phyloP scores from a whole-genome alignment of 1,140 invertebrate genomes.

The Cydia splendana region DNA sequence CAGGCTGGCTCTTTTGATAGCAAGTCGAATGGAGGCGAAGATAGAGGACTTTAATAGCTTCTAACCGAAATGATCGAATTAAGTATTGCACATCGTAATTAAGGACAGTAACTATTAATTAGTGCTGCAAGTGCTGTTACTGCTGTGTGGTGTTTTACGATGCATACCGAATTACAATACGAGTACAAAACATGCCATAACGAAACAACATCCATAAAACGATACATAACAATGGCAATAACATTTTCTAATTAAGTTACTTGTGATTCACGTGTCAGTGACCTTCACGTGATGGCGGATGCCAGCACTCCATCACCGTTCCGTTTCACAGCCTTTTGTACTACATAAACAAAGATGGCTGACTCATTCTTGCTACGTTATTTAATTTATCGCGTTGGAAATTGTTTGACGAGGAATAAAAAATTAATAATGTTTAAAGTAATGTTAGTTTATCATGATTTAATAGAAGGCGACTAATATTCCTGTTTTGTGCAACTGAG shows the following conservation, averaged over 20 bases:
- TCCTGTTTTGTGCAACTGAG: not conserved
- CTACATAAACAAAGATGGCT: conserved; percentile 57
- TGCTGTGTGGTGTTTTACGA: not conserved
- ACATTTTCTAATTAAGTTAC: conserved; percentile 56
- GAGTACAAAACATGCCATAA: not conserved
- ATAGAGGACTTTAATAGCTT: no score
- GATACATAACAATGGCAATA: conserved; percentile 27
- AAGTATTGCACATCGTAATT: not conserved
- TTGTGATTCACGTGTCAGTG: conserved; percentile 70
- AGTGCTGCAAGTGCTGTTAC: no score
- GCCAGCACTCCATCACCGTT: conserved; percentile 57
- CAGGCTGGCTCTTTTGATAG: no score
- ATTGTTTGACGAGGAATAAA: conserved; percentile 11
- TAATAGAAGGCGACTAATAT: not conserved
- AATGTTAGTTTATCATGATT: not conserved
- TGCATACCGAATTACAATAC: not conserved
- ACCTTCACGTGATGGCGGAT: conserved; percentile 66
- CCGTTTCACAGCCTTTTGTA: conserved; percentile 45
- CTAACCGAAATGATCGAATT: no score
- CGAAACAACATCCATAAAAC: not conserved
- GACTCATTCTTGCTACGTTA: conserved; percentile 42
- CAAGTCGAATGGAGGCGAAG: no score
- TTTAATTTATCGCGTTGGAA: conserved; percentile 46
- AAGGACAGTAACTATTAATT: not conserved
- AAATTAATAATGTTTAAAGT: not conserved